Conservation (phyloP, 2,113 vertebrate genomes). For the Tetraodon nigroviridis region DNA sequence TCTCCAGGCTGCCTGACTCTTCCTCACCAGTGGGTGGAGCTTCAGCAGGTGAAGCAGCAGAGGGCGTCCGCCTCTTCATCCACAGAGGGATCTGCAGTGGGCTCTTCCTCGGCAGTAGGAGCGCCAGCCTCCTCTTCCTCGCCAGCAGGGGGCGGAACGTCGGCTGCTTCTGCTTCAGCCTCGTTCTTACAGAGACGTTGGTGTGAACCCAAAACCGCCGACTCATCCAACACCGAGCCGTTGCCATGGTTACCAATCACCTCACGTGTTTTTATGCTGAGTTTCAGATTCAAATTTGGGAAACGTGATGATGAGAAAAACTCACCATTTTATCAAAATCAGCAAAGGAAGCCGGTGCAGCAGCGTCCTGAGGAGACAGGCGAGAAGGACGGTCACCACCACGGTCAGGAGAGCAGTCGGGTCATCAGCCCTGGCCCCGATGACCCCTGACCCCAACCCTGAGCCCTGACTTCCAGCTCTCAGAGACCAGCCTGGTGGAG, state of each 20-base stretch:
- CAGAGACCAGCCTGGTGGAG: too few relatives aligned
- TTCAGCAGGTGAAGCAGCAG: too few relatives aligned
- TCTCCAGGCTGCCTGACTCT: conserved; percentile 36
- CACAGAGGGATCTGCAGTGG: background rate
- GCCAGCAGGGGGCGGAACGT: conserved; percentile 34
- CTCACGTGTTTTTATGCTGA: background rate
- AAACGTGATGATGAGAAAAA: conserved; percentile 12
- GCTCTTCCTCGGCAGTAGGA: background rate
- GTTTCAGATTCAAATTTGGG: background rate
- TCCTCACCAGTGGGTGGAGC: conserved; percentile 13
- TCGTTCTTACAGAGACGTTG: conserved; percentile 47
- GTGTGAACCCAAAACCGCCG: too few relatives aligned
- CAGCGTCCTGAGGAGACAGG: conserved; percentile 60
- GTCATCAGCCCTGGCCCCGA: too few relatives aligned
- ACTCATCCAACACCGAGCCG: background rate
- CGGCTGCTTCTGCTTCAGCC: conserved; percentile 23
- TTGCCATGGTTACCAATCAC: too few relatives aligned
- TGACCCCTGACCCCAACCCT: too few relatives aligned
- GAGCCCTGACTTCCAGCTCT: too few relatives aligned
- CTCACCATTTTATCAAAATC: conserved; percentile 83
- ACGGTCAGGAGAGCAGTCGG: too few relatives aligned
- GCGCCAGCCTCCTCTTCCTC: conserved; percentile 59
- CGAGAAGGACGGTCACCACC: background rate
- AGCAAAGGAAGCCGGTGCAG: conserved; percentile 73
- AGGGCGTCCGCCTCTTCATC: too few relatives aligned